Evolutionary conservation across 2,888 invertebrate species (phyloP).

Genomic region (Meiosimyza platycephala): DNA sequence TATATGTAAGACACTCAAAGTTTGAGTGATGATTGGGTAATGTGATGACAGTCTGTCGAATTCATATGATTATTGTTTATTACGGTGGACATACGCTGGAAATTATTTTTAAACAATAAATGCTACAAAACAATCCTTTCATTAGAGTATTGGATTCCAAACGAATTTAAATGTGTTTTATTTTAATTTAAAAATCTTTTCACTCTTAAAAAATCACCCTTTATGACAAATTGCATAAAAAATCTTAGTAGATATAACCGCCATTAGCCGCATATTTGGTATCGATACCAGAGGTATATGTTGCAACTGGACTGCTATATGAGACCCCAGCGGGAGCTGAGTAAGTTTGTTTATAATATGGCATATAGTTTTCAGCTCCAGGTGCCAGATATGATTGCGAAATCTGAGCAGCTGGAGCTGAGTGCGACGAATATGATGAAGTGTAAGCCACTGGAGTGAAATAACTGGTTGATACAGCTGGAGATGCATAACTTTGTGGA

Average conservation of each 20-base stretch:
- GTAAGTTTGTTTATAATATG: slow-evolving; percentile 35
- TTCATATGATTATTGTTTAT: too few species aligned
- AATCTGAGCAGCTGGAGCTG: background rate
- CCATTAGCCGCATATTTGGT: slow-evolving; percentile 58
- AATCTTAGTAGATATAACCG: slow-evolving; percentile 55
- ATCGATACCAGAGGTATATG: slow-evolving; percentile 47
- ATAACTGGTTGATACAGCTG: slow-evolving; percentile 9
- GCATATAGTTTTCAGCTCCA: slow-evolving; percentile 30
- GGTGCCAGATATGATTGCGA: background rate
- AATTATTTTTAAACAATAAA: too few species aligned
- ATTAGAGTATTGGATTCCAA: too few species aligned
- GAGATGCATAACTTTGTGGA: slow-evolving; percentile 17
- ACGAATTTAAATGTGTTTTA: too few species aligned
- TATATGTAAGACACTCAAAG: too few species aligned
- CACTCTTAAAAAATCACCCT: too few species aligned
- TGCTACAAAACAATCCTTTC: too few species aligned
- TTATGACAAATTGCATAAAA: background rate
- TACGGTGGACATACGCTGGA: too few species aligned
- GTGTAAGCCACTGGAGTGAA: background rate
- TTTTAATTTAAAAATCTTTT: too few species aligned
- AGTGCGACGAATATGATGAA: slow-evolving; percentile 33
- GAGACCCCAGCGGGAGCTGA: slow-evolving; percentile 2
- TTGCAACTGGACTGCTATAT: slow-evolving; percentile 1
- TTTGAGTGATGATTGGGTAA: too few species aligned
- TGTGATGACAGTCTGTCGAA: too few species aligned